Evolutionary conservation across 2,113 vertebrate species (phyloP).

Genomic region (Semnornis frantzii): DNA sequence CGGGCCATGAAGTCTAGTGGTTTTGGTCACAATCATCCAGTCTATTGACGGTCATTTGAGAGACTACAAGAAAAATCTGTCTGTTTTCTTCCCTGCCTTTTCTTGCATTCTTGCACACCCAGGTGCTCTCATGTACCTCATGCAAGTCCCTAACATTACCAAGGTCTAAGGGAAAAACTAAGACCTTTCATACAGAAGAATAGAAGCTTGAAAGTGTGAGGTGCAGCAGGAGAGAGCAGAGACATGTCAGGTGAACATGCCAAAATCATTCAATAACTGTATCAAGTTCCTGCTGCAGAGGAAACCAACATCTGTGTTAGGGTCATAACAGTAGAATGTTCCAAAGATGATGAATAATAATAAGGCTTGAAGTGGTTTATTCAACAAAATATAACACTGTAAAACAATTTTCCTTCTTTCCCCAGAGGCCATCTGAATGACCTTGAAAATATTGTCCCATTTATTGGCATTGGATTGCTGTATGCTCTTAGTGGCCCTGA

Average conservation of each 20-base stretch:
- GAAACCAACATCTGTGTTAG: neutral
- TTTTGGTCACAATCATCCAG: neutral
- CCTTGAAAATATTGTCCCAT: constrained; percentile 91
- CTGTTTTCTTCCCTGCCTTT: neutral
- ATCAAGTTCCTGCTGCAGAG: neutral
- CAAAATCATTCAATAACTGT: neutral
- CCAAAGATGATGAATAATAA: neutral
- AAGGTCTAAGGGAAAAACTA: neutral
- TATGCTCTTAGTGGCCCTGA: constrained; percentile 84
- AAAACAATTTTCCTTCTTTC: constrained; percentile 23
- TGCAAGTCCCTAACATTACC: neutral
- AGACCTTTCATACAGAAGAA: neutral
- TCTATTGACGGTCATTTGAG: neutral
- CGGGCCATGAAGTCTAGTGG: neutral
- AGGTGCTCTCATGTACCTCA: neutral
- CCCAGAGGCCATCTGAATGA: constrained; percentile 91
- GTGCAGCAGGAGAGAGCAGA: neutral
- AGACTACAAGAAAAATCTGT: neutral
- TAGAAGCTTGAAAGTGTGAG: neutral
- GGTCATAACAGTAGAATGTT: neutral
- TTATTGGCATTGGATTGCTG: constrained; percentile 85
- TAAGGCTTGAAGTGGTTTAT: neutral
- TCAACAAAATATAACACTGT: neutral
- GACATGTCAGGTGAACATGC: neutral
- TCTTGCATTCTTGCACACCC: neutral